Evolutionary conservation across 1,140 invertebrate species (phyloP).

Genomic region (Drosophila albomicans): DNA sequence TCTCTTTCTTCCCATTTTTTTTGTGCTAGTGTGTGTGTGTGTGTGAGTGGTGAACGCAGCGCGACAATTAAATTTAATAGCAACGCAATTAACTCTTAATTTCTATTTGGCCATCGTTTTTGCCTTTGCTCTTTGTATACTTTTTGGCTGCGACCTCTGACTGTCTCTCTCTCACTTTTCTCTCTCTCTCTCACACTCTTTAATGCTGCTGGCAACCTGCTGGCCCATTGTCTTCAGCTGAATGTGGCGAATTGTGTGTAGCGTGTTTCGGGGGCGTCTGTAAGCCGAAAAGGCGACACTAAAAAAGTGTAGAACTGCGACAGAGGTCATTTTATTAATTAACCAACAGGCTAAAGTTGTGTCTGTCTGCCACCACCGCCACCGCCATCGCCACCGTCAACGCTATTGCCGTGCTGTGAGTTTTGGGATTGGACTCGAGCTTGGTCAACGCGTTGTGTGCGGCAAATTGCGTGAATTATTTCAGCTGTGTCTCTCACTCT

Average conservation of each 20-base stretch:
- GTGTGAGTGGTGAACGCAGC: constrained; percentile 52
- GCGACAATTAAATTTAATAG: constrained; percentile 81
- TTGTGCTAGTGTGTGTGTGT: neutral
- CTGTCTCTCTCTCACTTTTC: neutral
- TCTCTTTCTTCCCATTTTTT: constrained; percentile 1
- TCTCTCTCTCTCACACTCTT: constrained; percentile 1
- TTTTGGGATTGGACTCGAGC: constrained; percentile 4
- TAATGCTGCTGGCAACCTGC: constrained; percentile 27
- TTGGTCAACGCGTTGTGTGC: constrained; percentile 47
- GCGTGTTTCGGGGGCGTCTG: constrained; percentile 14
- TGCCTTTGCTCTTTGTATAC: constrained; percentile 27
- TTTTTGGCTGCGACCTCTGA: constrained; percentile 20
- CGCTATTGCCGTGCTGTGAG: neutral
- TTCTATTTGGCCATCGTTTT: constrained; percentile 70
- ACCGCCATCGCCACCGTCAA: too few species aligned
- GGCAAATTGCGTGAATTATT: constrained; percentile 82
- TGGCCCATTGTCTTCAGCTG: constrained; percentile 61
- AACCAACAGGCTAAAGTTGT: constrained; percentile 63
- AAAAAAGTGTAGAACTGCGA: constrained; percentile 49
- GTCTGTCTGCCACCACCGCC: constrained; percentile 11
- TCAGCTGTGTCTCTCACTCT: constrained; percentile 40
- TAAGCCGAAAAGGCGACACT: constrained; percentile 40
- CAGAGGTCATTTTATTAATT: constrained; percentile 80
- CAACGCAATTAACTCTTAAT: constrained; percentile 81
- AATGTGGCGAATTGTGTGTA: constrained; percentile 11